Percentiles rank a stretch among this genome's conserved stretches.
Evolutionary conservation across 2,888 invertebrate species (phyloP).

Genomic region (Pseudeuparius sepicola): DNA sequence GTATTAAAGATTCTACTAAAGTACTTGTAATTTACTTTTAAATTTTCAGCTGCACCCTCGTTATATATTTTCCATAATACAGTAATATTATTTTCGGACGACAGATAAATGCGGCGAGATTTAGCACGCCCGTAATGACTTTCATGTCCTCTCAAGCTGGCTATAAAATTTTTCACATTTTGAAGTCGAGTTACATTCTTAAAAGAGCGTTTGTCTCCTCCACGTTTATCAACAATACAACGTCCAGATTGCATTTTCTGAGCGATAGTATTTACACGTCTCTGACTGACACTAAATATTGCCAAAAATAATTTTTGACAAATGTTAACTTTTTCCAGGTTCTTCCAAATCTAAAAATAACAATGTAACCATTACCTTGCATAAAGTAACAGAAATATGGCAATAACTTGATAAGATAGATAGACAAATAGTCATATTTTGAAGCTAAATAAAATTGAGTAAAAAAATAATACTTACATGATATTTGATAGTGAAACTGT

Average conservation of each 20-base stretch:
- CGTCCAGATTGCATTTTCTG: constrained; percentile 12
- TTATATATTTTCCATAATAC: constrained; percentile 12
- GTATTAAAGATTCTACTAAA: constrained; percentile 19
- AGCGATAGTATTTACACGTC: constrained; percentile 13
- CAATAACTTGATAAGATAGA: too few species aligned
- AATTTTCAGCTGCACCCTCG: constrained; percentile 9
- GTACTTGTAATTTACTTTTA: too few species aligned
- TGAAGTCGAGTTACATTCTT: constrained; percentile 5
- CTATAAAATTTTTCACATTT: constrained; percentile 11
- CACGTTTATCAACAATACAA: constrained; percentile 13
- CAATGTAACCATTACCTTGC: constrained; percentile 1
- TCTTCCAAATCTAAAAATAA: constrained; percentile 11
- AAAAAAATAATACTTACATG: constrained; percentile 6
- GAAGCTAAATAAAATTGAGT: too few species aligned
- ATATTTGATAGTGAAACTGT: constrained; percentile 5
- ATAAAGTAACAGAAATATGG: constrained; percentile 5
- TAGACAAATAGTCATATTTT: too few species aligned
- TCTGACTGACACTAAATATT: constrained; percentile 12
- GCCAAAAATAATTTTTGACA: constrained; percentile 13
- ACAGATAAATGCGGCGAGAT: constrained; percentile 8
- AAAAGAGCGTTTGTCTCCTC: constrained; percentile 8
- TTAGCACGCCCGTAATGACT: constrained; percentile 13
- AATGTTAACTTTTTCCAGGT: constrained; percentile 10
- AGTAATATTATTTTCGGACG: constrained; percentile 10
- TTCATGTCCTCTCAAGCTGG: constrained; percentile 12